Base-by-base conservation (phyloP, 2,797 vertebrate genomes). In the Kryptolebias ocellatus region DNA sequence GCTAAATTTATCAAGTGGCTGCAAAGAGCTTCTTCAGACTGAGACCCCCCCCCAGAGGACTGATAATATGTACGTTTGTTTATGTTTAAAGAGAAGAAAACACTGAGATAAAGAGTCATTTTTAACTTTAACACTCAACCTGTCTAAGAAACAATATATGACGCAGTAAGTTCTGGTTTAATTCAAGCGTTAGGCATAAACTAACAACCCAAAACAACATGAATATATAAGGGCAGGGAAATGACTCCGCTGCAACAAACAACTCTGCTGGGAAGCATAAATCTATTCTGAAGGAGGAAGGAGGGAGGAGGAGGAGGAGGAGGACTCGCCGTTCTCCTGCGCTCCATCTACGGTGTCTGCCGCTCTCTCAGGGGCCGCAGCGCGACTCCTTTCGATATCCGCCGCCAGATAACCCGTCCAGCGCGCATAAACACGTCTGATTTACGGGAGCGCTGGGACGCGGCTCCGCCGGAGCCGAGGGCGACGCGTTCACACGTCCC, bases 271-370 rank as follows among this genome's bases (percentile, higher is more conserved):
- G 69, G 65, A 83, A 75, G 62, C 42, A 62, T 69, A 73, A 76
- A 85, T 83, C 37, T 56, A 17, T 28, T 9, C 51, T 68, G 2
- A 29, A 56, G 53, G 12, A 65, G 28, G 34, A 53, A 65, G 60
- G 39, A 49, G 15, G 37, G 47, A 66, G 47, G 56, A 68, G 42
- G 11, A 8, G 60, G 65, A 47, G 57, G 60, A 56, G 63, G 64
- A 49, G 64, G 65, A 68, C 0, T 53, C 0, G 3, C 46, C 16
- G 44, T 73, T 53, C 60, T 63, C 69, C 54, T 67, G 68, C 50
- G 12, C 81, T 87, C 89, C 90, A 86, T 90, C 83, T 89, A 90
- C 66, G 86, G 89, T 76, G 64, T 75, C 57, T 60, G 58, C 39
- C 8, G 75, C 64, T 61, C 60, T 64, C 6, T 15, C 37, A 45